Base-by-base conservation (phyloP, 2,888 invertebrate genomes). In the Rhagonycha lutea region DNA sequence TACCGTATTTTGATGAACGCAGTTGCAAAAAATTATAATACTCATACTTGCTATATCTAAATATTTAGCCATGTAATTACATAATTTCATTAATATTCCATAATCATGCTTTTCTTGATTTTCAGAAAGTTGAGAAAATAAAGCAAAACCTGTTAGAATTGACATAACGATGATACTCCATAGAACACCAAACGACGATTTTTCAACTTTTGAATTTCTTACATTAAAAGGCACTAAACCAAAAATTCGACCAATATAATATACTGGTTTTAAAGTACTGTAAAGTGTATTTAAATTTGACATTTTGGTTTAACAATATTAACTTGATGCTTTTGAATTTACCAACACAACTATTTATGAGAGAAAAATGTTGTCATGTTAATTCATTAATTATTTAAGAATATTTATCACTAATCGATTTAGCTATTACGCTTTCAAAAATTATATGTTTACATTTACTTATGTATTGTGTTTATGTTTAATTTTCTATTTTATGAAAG, bases 71-170 rank as follows among this genome's bases (percentile, higher is more conserved):
- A 62, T 9, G 23, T 29, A 9, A 63, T 65, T 63, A n/a, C 70
- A 70, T 14, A 63, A n/a, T 70, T 18, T 62, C 70, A 70, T 70
- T 8, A 70, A 62, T n/a, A 70, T 29, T 63, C 70, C 70, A 32
- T 10, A 32, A 32, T 24, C 63, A 32, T 23, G 12, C 29, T 14
- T 62, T 26, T 8, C 10, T 12, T 32, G 32, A 63, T 14, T 24
- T 10, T 14, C 9, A 23, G 32, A 4, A 9, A 70, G 14, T 18
- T 47, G 4, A 8, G 28, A 18, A 28, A 23, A n/a, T 8, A 63
- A 14, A n/a, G 62, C 62, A 32, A 63, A 12, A n/a, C 63, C 23
- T n/a, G 23, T 18, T 9, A 63, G 23, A 32, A 23, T 5, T 32
- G 29, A 14, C 63, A 63, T 63, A 29, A 62, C n/a, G 4, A 63